Conservation (phyloP, 2,113 vertebrate genomes). For the Peromyscus californicus region DNA sequence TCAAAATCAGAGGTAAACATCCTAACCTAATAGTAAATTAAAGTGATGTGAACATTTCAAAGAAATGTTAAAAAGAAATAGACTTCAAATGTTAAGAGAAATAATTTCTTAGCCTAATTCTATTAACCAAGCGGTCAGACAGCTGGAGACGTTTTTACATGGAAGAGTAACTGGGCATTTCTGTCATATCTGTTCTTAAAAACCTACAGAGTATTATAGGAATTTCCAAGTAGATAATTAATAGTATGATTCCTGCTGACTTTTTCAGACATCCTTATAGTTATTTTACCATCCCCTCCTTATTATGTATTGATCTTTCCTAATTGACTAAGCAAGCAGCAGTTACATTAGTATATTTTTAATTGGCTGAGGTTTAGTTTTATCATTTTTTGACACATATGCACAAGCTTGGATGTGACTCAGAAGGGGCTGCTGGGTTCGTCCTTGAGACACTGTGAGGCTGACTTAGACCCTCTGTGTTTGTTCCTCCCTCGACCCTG, state of each 20-base stretch:
- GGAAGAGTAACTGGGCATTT: not conserved
- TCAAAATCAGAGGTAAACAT: not conserved
- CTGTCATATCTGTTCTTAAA: not conserved
- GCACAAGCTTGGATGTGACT: too few relatives aligned
- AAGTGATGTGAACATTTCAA: not conserved
- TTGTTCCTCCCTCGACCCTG: too few relatives aligned
- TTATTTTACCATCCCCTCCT: not conserved
- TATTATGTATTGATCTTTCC: not conserved
- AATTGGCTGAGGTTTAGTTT: too few relatives aligned
- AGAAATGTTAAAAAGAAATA: not conserved
- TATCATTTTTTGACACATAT: too few relatives aligned
- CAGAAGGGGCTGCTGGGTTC: too few relatives aligned
- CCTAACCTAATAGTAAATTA: not conserved
- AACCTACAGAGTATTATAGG: not conserved
- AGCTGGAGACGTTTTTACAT: not conserved
- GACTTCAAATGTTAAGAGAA: constrained; percentile 4
- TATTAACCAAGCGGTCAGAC: not conserved
- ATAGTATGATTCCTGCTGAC: not conserved
- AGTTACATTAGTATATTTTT: too few relatives aligned
- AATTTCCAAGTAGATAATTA: not conserved
- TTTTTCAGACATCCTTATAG: not conserved
- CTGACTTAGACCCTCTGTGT: too few relatives aligned
- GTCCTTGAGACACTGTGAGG: too few relatives aligned
- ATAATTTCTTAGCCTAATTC: constrained; percentile 2
- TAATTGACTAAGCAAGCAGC: too few relatives aligned